Evolutionary conservation across 2,113 vertebrate species (phyloP).

Genomic region (Gavialis gangeticus): DNA sequence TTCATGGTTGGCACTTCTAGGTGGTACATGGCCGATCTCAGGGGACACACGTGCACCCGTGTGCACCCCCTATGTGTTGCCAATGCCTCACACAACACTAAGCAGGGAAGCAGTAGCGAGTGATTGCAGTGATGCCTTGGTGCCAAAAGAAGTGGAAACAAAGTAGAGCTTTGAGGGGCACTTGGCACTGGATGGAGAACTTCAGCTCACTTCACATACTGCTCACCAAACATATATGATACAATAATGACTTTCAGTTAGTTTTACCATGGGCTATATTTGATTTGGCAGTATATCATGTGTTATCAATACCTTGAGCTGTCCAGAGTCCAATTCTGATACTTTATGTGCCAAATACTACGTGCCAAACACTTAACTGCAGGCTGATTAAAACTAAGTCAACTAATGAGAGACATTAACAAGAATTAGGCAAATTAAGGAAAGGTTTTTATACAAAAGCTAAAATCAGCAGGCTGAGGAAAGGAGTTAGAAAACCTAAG

Average conservation of each 20-base stretch:
- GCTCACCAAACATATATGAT: not conserved
- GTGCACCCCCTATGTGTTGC: too few relatives aligned
- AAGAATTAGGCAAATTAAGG: not conserved
- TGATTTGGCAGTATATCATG: not conserved
- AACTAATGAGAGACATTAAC: conserved; percentile 29
- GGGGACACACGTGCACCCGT: too few relatives aligned
- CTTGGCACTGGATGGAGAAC: not conserved
- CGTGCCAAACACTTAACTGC: not conserved
- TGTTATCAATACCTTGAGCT: not conserved
- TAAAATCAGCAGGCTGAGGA: not conserved
- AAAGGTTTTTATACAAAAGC: not conserved
- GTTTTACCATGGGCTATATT: not conserved
- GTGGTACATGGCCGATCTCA: too few relatives aligned
- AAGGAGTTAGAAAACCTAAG: not conserved
- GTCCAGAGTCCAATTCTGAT: not conserved
- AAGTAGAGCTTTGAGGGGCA: not conserved
- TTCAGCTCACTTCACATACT: not conserved
- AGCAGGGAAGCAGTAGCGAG: not conserved
- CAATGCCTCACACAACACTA: not conserved
- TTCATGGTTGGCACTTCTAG: too few relatives aligned
- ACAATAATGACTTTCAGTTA: not conserved
- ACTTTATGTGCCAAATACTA: not conserved
- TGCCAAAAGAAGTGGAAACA: accelerated
- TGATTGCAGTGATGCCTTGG: not conserved
- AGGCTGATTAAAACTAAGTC: conserved; percentile 34